Evolutionary conservation across 2,888 invertebrate genomes (phyloP).

Genomic region (Plemyria rubiginata): DNA sequence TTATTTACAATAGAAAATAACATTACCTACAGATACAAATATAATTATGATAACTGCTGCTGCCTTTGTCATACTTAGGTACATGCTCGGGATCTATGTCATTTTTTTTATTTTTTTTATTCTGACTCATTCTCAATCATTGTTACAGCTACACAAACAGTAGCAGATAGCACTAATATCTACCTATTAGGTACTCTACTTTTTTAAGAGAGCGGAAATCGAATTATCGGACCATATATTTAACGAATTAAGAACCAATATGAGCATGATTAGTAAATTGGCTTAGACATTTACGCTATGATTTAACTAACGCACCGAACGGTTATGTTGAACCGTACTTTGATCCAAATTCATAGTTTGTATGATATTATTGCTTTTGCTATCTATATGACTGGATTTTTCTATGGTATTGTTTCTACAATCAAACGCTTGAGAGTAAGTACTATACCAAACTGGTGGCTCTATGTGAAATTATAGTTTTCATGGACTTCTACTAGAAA

Average conservation of each 20-base stretch:
- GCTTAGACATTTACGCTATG: conserved; percentile 28
- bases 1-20: too few species aligned
- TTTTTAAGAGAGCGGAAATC: conserved; percentile 24
- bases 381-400: conserved; percentile 60
- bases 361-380: conserved; percentile 44
- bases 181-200: neutral
- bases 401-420: conserved; percentile 30
- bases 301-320: conserved; percentile 42
- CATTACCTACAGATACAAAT: too few species aligned
- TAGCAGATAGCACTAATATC: neutral
- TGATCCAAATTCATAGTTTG: conserved; percentile 56
- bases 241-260: conserved; percentile 22
- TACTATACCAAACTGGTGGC: neutral
- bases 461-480: neutral
- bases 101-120: neutral
- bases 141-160: neutral
- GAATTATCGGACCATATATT: conserved; percentile 16
- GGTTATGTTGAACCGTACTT: conserved; percentile 57
- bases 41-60: too few species aligned
- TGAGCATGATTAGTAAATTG: conserved; percentile 31
- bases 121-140: neutral
- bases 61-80: too few species aligned
- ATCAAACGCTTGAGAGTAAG: neutral
- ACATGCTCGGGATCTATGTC: neutral
- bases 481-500: neutral